These are phyloP conservation scores for Dioctria rufipes DNA, from an alignment of 2,888 invertebrate species.

Conservation along the genomic window DNA sequence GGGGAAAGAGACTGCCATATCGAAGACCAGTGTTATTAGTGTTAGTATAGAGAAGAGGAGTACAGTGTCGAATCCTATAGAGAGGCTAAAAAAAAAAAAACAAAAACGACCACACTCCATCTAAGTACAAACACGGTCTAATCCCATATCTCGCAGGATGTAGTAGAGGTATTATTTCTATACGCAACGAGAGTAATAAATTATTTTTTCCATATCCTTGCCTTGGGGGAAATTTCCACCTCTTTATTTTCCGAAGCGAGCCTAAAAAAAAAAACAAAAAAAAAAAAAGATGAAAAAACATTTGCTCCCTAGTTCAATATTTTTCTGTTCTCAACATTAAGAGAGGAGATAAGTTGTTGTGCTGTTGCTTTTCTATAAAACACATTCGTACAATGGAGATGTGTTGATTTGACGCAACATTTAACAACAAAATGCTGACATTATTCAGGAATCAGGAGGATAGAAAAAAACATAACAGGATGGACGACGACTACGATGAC, in stretches of 20 bases:
- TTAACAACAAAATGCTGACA: slow-evolving; percentile 16
- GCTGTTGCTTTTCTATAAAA: background rate
- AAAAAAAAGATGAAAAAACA: background rate
- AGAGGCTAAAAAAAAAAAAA: no score
- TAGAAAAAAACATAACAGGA: no score
- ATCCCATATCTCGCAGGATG: background rate
- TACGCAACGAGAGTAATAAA: background rate
- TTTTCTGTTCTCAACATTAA: slow-evolving; percentile 5
- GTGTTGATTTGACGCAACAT: slow-evolving; percentile 18
- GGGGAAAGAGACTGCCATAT: background rate
- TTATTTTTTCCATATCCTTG: background rate
- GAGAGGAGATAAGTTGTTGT: background rate
- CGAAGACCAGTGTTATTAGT: background rate
- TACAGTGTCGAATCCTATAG: no score
- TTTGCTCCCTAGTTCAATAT: background rate
- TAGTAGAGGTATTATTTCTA: background rate
- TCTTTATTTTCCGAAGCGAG: background rate
- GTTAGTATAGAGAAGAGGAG: no score
- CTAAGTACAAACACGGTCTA: no score
- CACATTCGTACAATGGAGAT: slow-evolving; percentile 10
- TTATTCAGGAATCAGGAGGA: background rate
- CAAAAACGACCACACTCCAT: no score
- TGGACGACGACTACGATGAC: no score
- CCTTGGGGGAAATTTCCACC: slow-evolving; percentile 11
- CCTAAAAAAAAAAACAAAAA: background rate